A percentile compares a stretch with the other conserved stretches of the same genome.
Conservation (phyloP, 2,113 vertebrate species). For the Antigone vipio region DNA sequence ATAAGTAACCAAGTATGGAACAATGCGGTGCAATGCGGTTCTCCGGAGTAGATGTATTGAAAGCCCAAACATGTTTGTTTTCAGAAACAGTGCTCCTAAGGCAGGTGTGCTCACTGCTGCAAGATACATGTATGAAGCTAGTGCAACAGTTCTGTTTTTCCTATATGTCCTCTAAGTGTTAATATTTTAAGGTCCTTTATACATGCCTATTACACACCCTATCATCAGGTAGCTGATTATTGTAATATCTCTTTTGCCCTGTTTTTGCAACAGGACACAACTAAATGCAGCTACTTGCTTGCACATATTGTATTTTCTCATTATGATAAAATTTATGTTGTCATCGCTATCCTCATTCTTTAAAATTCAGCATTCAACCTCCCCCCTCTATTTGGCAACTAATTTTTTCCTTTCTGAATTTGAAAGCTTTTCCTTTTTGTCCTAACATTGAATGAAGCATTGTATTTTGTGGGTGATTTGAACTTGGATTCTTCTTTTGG, state of each 20-base stretch:
- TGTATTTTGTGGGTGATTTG: neutral
- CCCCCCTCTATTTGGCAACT: neutral
- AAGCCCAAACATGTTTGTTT: constrained; percentile 1
- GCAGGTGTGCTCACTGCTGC: neutral
- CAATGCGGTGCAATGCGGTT: neutral
- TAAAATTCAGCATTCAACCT: neutral
- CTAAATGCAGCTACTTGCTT: neutral
- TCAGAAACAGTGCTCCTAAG: neutral
- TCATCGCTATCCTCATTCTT: neutral
- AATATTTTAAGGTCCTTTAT: neutral
- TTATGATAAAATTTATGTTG: neutral
- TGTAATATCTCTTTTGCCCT: neutral
- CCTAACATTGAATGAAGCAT: neutral
- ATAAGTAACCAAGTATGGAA: neutral
- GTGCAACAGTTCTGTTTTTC: neutral
- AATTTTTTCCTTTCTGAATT: neutral
- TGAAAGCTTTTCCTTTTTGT: neutral
- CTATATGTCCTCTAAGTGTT: neutral
- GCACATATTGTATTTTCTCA: neutral
- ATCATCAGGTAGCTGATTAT: neutral
- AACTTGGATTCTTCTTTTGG: neutral
- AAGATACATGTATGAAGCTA: neutral
- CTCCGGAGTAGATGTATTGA: neutral
- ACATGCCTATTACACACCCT: neutral
- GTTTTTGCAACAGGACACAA: neutral